Percentiles rank a stretch among this genome's conserved stretches.
These are phyloP conservation scores for Parapsyche elsis DNA, from an alignment of 1,140 invertebrate species.

Conservation along the genomic window DNA sequence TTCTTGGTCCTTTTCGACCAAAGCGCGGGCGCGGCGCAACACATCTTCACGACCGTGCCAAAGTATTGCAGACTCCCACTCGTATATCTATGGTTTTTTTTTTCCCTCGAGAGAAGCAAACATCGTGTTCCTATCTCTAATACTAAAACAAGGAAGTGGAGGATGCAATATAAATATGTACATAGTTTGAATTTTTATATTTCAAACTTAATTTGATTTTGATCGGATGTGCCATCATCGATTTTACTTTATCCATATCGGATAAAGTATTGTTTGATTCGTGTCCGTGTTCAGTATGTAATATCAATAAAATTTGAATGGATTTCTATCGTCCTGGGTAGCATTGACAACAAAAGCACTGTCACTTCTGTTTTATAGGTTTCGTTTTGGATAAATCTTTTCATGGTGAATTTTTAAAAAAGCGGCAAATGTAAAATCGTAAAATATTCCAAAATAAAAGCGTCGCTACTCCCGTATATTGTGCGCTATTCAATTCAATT, in stretches of 20 bases:
- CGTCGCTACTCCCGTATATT: not conserved
- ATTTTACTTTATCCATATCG: too few species aligned
- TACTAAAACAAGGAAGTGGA: not conserved
- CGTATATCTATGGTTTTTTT: slow-evolving; percentile 13
- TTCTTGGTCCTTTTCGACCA: not conserved
- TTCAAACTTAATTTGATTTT: too few species aligned
- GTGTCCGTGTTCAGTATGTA: too few species aligned
- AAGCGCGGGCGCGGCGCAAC: not conserved
- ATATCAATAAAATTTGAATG: too few species aligned
- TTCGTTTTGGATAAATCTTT: too few species aligned
- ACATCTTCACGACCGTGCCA: not conserved
- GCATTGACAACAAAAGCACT: too few species aligned
- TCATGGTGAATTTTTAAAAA: not conserved
- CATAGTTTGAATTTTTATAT: too few species aligned
- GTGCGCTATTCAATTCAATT: slow-evolving; percentile 15
- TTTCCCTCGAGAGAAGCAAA: not conserved
- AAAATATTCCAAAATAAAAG: slow-evolving; percentile 4
- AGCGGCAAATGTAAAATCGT: not conserved
- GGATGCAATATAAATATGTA: too few species aligned
- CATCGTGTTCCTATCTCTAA: not conserved
- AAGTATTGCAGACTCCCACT: not conserved
- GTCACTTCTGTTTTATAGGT: too few species aligned
- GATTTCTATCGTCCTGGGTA: too few species aligned
- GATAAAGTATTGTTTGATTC: too few species aligned
- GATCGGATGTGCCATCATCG: too few species aligned